Base-by-base conservation (phyloP, 2,113 vertebrate genomes). In the Carassius carassius region DNA sequence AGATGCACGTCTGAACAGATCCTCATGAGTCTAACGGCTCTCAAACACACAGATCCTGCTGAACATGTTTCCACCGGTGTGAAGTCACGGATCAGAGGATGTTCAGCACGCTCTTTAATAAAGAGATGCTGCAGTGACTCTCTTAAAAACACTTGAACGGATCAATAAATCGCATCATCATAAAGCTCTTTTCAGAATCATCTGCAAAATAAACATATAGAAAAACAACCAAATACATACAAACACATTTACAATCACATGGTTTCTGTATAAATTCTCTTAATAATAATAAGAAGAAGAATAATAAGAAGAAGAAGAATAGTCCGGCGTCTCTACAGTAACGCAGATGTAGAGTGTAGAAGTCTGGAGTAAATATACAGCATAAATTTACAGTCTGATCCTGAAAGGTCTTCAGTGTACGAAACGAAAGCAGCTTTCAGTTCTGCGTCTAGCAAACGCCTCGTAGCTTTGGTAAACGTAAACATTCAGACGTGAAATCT, bases 1-100 rank as follows among this genome's bases (percentile, higher is more conserved):
- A 79, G 58, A 44, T 29, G 8, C 58, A 23, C 7, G 58, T 79
- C 77, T 79, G 58, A 7, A 25, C 77, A 79, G 76, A 37, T 60
- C 41, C 32, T 78, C 35, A 62, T 41, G 49, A 76, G 23, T 77
- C 74, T 56, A 54, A 75, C 13, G 14, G 17, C 10, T 9, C n/a
- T 25, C 13, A 76, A 56, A 58, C 29, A n/a, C 32, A n/a, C 67
- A 41, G 32, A 70, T 37, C 17, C 17, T 19, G 29, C 0, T 2
- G 35, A 70, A 70, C 67, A 41, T 41, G 35, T 70, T 41, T 21
- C 67, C 67, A 37, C 67, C 4, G 19, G 67, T n/a, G 67, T 37
- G 19, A 69, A 69, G 5, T 11, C 65, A 69, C 65, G 1, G 10
- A 10, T 41, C 37, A 6, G 23, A 9, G 32, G 67, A 72, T 19